Base-by-base conservation (phyloP, 1,140 invertebrate genomes). In the Bombus superbus region DNA sequence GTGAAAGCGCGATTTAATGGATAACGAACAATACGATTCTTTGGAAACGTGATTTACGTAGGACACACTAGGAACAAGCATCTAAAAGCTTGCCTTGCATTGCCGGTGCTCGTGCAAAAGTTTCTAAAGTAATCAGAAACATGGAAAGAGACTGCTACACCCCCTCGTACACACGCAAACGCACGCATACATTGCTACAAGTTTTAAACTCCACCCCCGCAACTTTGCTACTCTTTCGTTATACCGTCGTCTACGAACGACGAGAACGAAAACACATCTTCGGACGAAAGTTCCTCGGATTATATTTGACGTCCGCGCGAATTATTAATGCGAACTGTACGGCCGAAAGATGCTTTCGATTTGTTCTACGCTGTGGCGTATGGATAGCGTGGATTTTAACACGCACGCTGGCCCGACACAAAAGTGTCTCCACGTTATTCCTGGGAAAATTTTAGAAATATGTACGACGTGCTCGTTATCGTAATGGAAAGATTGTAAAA, bases 121-220 rank as follows among this genome's bases (percentile, higher is more conserved):
- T 90, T 90, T 79, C 76, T 80, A 69, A 90, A 90, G 89, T 90
- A 90, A 90, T 90, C 89, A 90, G 89, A 90, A 88, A 90, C 86
- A 83, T 83, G 79, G 88, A 84, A 89, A 86, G 85, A 80, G 78
- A 79, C 81, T 64, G 86, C 75, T 71, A 40, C 78, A 75, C 81
- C 4, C 1, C 5, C 0, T 0, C 10, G 1, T n/a, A 4, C 77
- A 80, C 80, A 1, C 32, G 5, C 18, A 32, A 32, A 32, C 42
- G 11, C n/a, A 25, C 47, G 3, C 77, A 80, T 71, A 89, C 89
- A 77, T 90, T 90, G 85, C 87, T 77, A 68, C 86, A 79, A 90
- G 89, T 90, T 90, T 90, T 10, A 88, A 90, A 90, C 88, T 90
- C 81, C 85, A 68, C 68, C 80, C 35, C 73, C n/a, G 81, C 81